These are phyloP conservation scores for Gortyna flavago DNA, from an alignment of 2,888 invertebrate genomes.

Conservation along the genomic window DNA sequence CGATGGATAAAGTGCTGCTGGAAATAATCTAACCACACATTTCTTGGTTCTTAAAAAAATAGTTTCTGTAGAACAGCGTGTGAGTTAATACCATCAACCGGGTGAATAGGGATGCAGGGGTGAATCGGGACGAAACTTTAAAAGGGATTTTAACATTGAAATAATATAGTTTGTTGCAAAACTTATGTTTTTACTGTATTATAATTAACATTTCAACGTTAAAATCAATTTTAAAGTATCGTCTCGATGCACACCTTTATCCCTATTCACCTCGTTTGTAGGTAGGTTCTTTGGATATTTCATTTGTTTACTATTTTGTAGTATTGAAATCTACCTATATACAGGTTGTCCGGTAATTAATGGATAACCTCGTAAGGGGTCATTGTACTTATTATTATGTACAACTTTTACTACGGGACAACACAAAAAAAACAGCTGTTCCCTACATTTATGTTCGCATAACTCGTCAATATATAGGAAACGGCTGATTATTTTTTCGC, in stretches of 20 bases:
- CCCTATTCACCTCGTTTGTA: neutral
- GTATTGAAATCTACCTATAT: neutral
- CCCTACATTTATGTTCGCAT: no score
- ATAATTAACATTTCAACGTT: neutral
- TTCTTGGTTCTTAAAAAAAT: no score
- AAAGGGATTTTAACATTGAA: neutral
- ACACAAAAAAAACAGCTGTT: no score
- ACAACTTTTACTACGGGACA: no score
- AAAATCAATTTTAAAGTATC: no score
- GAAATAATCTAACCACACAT: neutral
- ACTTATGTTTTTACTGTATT: neutral
- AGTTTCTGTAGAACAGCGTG: neutral
- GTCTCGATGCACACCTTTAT: neutral
- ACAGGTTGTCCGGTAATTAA: no score
- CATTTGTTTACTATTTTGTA: conserved; percentile 33
- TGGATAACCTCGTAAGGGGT: no score
- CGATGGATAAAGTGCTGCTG: neutral
- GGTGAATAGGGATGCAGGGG: neutral
- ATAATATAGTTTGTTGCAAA: neutral
- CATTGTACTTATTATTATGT: no score
- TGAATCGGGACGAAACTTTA: neutral
- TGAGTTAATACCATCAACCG: neutral
- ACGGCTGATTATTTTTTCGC: no score
- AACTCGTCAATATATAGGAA: no score
- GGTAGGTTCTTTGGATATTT: neutral